Evolutionary conservation across 2,888 invertebrate genomes (phyloP).

Genomic region (Netelia inedita): DNA sequence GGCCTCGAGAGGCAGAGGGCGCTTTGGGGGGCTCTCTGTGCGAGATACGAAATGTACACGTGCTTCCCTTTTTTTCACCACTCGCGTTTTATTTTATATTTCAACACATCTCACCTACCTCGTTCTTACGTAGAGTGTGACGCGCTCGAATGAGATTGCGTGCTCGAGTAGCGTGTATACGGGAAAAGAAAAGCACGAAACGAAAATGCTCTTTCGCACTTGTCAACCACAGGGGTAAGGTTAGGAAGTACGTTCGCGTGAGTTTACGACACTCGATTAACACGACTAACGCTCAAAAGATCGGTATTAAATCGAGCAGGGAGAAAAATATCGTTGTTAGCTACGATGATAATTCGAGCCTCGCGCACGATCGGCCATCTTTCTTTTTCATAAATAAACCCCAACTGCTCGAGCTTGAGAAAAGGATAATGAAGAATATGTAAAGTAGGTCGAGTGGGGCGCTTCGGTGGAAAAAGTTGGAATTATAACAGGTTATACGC

Average conservation of each 20-base stretch:
- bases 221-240: slow-evolving; percentile 21
- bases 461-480: too few relatives aligned
- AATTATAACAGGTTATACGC: too few relatives aligned
- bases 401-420: too few relatives aligned
- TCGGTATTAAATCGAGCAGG: too few relatives aligned
- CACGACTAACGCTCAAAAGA: too few relatives aligned
- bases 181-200: not conserved
- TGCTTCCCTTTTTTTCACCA: slow-evolving; percentile 39
- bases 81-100: slow-evolving; percentile 32
- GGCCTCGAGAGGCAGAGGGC: slow-evolving; percentile 41
- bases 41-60: slow-evolving; percentile 53
- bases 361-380: too few relatives aligned
- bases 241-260: not conserved
- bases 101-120: slow-evolving; percentile 6
- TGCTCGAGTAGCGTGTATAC: slow-evolving; percentile 30
- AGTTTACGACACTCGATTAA: too few relatives aligned
- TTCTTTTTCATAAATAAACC: too few relatives aligned
- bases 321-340: too few relatives aligned
- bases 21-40: slow-evolving; percentile 8
- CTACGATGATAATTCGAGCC: too few relatives aligned
- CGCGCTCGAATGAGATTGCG: slow-evolving; percentile 19
- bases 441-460: too few relatives aligned
- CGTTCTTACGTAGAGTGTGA: not conserved
- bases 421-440: too few relatives aligned
- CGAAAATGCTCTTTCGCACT: slow-evolving; percentile 40